These are phyloP conservation scores for Sitophilus oryzae DNA, from an alignment of 1,140 invertebrate species.

Conservation along the genomic window DNA sequence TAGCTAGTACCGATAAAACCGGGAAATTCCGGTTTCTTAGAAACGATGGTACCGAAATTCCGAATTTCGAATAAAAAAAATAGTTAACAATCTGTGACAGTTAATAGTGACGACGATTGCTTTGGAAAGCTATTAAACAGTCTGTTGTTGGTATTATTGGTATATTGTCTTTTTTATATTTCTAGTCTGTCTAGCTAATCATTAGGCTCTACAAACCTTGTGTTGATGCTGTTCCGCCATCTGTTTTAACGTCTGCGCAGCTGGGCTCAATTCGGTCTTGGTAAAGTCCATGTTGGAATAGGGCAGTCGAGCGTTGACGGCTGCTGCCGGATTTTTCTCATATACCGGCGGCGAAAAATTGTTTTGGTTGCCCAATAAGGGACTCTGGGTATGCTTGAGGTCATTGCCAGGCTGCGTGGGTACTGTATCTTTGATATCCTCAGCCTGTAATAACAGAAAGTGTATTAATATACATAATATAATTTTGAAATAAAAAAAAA, in stretches of 20 bases:
- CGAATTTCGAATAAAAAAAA: too few species aligned
- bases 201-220: constrained; percentile 52
- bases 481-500: too few species aligned
- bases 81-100: too few species aligned
- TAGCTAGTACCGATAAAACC: too few species aligned
- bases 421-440: constrained; percentile 43
- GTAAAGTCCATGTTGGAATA: constrained; percentile 50
- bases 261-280: constrained; percentile 71
- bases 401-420: constrained; percentile 7
- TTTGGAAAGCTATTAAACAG: too few species aligned
- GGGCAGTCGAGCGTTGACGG: constrained; percentile 38
- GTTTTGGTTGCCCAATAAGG: constrained; percentile 36
- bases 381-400: constrained; percentile 30
- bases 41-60: too few species aligned
- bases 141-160: too few species aligned
- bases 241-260: constrained; percentile 88
- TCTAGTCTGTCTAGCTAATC: too few species aligned
- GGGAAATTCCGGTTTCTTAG: too few species aligned
- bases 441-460: constrained; percentile 40
- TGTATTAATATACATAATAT: too few species aligned
- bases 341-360: constrained; percentile 49
- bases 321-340: constrained; percentile 37
- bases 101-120: too few species aligned
- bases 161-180: too few species aligned
- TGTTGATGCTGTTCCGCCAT: constrained; percentile 95